Base-by-base conservation (phyloP, 2,888 invertebrate species). In the Limnephilus rhombicus region DNA sequence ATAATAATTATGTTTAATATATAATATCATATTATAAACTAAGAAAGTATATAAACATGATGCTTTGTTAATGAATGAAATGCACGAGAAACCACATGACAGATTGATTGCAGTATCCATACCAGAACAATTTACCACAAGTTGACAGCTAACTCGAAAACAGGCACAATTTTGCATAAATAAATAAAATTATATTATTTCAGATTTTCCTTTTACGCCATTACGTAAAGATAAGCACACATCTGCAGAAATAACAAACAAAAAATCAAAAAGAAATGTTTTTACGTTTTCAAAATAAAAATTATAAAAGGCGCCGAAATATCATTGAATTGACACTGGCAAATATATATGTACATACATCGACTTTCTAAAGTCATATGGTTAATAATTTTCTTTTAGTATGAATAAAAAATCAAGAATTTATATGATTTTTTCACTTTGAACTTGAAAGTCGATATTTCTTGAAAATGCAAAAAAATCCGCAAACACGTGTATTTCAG, bases 21-120 rank as follows among this genome's bases (percentile, higher is more conserved):
- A 31, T 87, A 80, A 89, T 89, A 89, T 89, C 80, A 81, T 80
- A 89, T 37, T 80, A 89, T 37, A 89, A 89, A 89, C 80, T 89
- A 89, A 88, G 31, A 45, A 88, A 88, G 53, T 88, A 68, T 80
- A 88, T 37, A 53, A 88, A 86, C 86, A 86, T 29, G 29, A 87
- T 80, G 80, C n/a, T 87, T 87, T 89, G 80, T 80, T 89, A 80
- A 89, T 80, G 41, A 80, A 37, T 80, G n/a, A 80, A 89, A 80
- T 81, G 87, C 68, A 13, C 11, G 31, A 87, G 87, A 87, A 87
- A 87, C 87, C 87, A 87, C 31, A 31, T 1, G 49, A 53, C 9
- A 86, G 5, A 37, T 41, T n/a, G 4, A 29, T 24, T 86, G 41
- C 45, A 41, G n/a, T 15, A 49, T 86, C n/a, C 45, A 45, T 13